These are phyloP conservation scores for Dendrocincla fuliginosa DNA, from an alignment of 2,797 vertebrate species.

Conservation along the genomic window DNA sequence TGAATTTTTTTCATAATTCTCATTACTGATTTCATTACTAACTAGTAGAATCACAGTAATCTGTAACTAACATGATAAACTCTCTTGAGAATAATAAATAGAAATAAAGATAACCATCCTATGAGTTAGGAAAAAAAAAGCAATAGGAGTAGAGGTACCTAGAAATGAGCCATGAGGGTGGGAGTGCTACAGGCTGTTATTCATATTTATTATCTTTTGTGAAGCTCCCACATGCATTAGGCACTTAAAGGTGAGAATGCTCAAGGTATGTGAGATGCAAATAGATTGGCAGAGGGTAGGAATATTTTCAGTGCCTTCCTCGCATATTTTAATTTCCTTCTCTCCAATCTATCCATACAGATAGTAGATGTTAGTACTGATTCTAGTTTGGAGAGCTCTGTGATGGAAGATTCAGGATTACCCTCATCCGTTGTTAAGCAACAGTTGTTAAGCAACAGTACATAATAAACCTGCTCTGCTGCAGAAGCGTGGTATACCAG, in stretches of 20 bases:
- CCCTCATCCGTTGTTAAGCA: slow-evolving; percentile 67
- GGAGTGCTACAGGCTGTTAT: neutral
- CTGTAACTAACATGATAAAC: neutral
- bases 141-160: rapidly evolving
- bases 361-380: slow-evolving; percentile 12
- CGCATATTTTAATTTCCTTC: slow-evolving; percentile 26
- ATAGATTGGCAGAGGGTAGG: neutral
- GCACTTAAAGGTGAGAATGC: slow-evolving; percentile 11
- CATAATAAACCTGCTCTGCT: slow-evolving; percentile 47
- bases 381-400: slow-evolving; percentile 3
- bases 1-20: slow-evolving; percentile 55
- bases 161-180: neutral
- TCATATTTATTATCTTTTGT: slow-evolving; percentile 19
- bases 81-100: neutral
- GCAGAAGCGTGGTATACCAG: neutral
- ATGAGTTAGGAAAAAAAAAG: neutral
- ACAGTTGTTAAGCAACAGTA: slow-evolving; percentile 71
- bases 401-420: slow-evolving; percentile 50
- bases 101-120: slow-evolving; percentile 3
- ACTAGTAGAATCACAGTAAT: neutral
- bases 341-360: neutral
- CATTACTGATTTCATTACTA: slow-evolving; percentile 30
- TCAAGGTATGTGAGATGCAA: slow-evolving; percentile 12
- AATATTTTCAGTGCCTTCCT: neutral
- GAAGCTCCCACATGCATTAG: neutral